phyloP scores from a whole-genome alignment of 1,140 invertebrate genomes.

The Papilio xuthus region DNA sequence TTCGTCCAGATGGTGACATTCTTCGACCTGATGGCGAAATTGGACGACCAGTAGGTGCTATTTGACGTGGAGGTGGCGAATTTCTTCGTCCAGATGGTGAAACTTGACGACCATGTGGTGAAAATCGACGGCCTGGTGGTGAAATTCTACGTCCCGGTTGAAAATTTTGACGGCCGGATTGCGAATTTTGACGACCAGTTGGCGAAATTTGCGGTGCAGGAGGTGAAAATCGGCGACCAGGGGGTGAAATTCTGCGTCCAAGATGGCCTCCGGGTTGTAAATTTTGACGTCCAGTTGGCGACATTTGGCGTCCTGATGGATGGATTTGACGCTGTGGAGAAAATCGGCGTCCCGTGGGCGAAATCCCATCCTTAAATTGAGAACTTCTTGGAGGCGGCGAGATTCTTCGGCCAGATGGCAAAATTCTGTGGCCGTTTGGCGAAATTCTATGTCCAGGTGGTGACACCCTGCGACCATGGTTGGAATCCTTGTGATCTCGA shows the following conservation, averaged over 20 bases:
- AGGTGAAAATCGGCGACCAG: slow-evolving; percentile 16
- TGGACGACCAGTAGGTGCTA: slow-evolving; percentile 29
- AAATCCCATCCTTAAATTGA: not conserved
- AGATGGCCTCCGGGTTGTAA: slow-evolving; percentile 29
- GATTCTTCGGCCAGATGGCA: slow-evolving; percentile 42
- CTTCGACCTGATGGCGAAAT: not conserved
- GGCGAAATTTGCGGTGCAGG: slow-evolving; percentile 1
- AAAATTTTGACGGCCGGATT: not conserved
- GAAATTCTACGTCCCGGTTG: slow-evolving; percentile 26
- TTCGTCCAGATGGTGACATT: slow-evolving; percentile 9
- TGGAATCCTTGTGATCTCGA: not conserved
- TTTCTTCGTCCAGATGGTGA: slow-evolving; percentile 19
- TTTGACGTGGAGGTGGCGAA: slow-evolving; percentile 29
- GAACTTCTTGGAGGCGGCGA: slow-evolving; percentile 29
- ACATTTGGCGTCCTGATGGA: not conserved
- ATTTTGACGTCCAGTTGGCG: slow-evolving; percentile 28
- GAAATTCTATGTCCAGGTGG: slow-evolving; percentile 29
- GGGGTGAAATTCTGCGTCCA: not conserved
- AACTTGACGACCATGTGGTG: not conserved
- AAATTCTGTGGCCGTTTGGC: slow-evolving; percentile 34
- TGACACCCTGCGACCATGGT: slow-evolving; percentile 26
- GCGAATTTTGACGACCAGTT: slow-evolving; percentile 28
- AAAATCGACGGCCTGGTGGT: not conserved
- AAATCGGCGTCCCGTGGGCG: slow-evolving; percentile 7
- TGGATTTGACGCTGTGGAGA: slow-evolving; percentile 10